Evolutionary conservation across 2,888 invertebrate species (phyloP), one percentile per base, ranked within the genome.

Genomic region (Ectemnius cavifrons): DNA sequence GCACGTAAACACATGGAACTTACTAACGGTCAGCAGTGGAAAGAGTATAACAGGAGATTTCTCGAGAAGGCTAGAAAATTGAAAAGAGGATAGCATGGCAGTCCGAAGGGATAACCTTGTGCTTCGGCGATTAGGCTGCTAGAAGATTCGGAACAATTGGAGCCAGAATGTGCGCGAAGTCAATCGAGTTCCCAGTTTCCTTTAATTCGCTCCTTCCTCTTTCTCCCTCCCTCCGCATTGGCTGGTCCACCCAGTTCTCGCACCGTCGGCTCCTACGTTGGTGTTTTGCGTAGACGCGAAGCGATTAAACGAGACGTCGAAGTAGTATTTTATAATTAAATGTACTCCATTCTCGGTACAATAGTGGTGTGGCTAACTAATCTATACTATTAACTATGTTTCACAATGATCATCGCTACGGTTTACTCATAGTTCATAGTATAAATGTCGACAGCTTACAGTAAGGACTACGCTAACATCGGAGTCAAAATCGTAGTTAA

Each of bases 311-410:
- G 74, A 78, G 73, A 76, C 73, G 70, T 76, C 73, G 78, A 78
- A 37, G 5, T 73, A 73, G 66, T 78, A 69, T 75, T 73, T 77
- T 71, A 61, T 80, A 78, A 78, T 81, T 67, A 75, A 74, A 78
- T 77, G 78, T 80, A 79, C 71, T 71, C 71, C 71, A 77, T 79
- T 79, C 71, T 76, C 75, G 75, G 75, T 80, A 78, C 77, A 75
- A 80, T 77, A 75, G 75, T 80, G 37, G 37, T 37, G 78, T 78
- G 74, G 78, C 72, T 78, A 72, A 69, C 78, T 79, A 77, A 77
- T 73, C 78, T 78, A 75, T 78, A 75, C 77, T 80, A 75, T 77
- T 71, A 75, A 80, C 80, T 80, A 69, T 75, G 74, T 73, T 23
- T 71, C 76, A 81, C 79, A 79, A 77, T 75, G 75, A 77, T 37